Evolutionary conservation across 2,797 vertebrate genomes (phyloP).

Genomic region (Nasua narica): DNA sequence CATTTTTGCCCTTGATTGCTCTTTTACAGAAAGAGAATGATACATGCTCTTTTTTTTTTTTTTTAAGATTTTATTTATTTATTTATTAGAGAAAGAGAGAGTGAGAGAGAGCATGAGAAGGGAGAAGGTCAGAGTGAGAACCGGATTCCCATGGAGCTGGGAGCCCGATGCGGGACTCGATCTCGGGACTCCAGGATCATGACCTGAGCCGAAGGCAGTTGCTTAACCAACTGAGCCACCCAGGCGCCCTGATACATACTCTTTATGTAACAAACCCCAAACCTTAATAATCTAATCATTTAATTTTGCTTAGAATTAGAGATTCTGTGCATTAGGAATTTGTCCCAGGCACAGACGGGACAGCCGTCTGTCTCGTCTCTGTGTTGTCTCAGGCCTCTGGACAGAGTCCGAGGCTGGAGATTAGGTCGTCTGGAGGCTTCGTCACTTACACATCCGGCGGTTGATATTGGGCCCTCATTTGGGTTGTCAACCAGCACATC

Average conservation of each 20-base stretch:
- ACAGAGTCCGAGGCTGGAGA: background rate
- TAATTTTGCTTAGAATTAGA: background rate
- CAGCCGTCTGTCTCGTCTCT: background rate
- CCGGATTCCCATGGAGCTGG: no score
- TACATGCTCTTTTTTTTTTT: no score
- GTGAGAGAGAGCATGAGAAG: no score
- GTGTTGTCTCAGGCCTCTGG: background rate
- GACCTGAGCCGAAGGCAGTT: no score
- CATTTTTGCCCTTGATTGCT: background rate
- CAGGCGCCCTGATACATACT: no score
- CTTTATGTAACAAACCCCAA: background rate
- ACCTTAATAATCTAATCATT: background rate
- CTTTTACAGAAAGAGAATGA: background rate
- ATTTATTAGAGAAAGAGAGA: no score
- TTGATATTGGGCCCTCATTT: background rate
- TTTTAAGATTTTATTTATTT: no score
- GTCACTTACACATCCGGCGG: background rate
- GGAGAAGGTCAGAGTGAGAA: no score
- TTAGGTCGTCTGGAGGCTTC: background rate
- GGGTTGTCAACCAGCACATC: background rate
- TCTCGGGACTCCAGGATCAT: no score
- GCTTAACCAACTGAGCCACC: no score
- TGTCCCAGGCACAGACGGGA: background rate
- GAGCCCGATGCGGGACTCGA: no score
- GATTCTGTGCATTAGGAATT: background rate